Evolutionary conservation across 2,797 vertebrate species (phyloP), one percentile per base, ranked within the genome.

Genomic region (Ambastaia sidthimunki): DNA sequence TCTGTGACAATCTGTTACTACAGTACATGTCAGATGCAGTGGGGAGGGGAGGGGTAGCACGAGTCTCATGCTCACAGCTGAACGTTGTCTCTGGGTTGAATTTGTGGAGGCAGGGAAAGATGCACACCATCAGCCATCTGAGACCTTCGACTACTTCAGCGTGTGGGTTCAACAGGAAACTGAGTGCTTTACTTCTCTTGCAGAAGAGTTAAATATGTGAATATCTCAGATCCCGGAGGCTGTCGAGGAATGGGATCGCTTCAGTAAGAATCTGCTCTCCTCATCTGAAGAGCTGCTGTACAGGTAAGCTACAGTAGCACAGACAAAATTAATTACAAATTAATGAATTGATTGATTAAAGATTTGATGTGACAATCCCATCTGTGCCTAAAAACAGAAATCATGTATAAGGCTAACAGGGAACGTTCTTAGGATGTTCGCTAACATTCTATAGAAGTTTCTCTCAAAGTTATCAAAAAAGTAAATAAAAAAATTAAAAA

Each of bases 41-140:
- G 21, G 12, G 60, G 15, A 63, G 15, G 16, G 66, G 66, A 48
- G 66, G 75, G 68, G 52, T 6, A 19, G 28, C 9, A 67, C 67
- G 48, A 7, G 7, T 34, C 23, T 13, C 1, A 0, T 4, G 7
- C 63, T 11, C 3, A 11, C 19, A 54, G 34, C 15, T 10, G 12
- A 31, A 59, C 18, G 7, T 21, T 55, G 31, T 25, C 59, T 19
- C 44, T 21, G 18, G 25, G 57, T 15, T n/a, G 12, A 60, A 7
- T 13, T 60, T 12, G 2, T 12, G 19, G 18, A 66, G 63, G 37
- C 50, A 68, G 31, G 10, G 52, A n/a, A 31, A 47, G 52, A 59
- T 28, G n/a, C 21, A 13, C 25, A 7, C 23, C 50, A 31, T 76
- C 52, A 69, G 9, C 18, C 23, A 6, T n/a, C 3, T 0, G 1